Conservation (phyloP, 2,888 invertebrate genomes). For the Anarsia innoxiella region DNA sequence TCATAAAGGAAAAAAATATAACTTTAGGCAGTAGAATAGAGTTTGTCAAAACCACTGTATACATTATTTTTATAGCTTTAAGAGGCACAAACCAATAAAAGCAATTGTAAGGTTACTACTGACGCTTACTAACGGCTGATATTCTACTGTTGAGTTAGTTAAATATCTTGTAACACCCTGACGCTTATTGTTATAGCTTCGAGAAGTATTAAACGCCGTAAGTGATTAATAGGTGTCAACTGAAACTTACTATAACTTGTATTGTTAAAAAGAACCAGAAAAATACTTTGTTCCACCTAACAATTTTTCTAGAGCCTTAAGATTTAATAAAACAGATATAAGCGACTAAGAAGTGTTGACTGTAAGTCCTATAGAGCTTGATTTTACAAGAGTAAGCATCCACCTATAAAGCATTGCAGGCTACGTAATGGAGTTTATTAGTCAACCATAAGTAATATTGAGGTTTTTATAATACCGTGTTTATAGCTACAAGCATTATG, state of each 20-base stretch:
- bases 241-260: background rate
- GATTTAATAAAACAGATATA: constrained; percentile 3
- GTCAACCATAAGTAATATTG: constrained; percentile 3
- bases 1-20: constrained; percentile 3
- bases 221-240: background rate
- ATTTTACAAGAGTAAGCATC: constrained; percentile 6
- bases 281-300: constrained; percentile 8
- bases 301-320: constrained; percentile 5
- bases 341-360: constrained; percentile 4
- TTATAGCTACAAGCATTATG: background rate
- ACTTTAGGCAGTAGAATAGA: constrained; percentile 4
- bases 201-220: background rate
- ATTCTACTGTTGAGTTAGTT: background rate
- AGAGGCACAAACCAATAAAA: constrained; percentile 5
- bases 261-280: background rate
- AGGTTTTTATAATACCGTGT: background rate
- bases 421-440: constrained; percentile 5
- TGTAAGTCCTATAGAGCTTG: constrained; percentile 4
- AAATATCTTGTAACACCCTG: constrained; percentile 1
- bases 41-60: constrained; percentile 6
- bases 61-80: constrained; percentile 5
- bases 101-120: constrained; percentile 3
- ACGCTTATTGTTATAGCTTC: background rate
- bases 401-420: constrained; percentile 7
- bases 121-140: constrained; percentile 1